Base-by-base conservation (phyloP, 2,113 vertebrate species). In the Daubentonia madagascariensis region DNA sequence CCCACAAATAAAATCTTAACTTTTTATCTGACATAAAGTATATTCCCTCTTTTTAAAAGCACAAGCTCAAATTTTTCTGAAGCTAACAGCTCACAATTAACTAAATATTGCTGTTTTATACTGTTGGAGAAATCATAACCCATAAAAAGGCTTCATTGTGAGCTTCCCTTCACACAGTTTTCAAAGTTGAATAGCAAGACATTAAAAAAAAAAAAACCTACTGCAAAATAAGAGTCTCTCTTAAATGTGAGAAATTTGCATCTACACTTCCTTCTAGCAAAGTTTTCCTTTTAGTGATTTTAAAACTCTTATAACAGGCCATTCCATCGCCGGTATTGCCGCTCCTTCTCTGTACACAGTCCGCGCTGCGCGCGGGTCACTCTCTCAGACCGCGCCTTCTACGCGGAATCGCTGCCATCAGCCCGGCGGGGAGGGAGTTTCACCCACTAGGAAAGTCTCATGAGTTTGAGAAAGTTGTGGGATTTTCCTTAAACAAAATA, bases 201-300 rank as follows among this genome's bases (percentile, higher is more conserved):
- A 79, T 76, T 9, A 17, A 75, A 75, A 45, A 75, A 45, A 45
- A 45, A 45, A 30, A 35, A 95, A 54, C 68, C 98, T 96, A 96
- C 92, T 98, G 97, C 98, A 99, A 99, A 99, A 98, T 98, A 98
- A 98, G 85, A 98, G 98, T 98, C 98, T 98, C 98, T 97, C 91
- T 95, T 96, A 97, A 98, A 97, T 95, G 95, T 96, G 94, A 97
- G 87, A 97, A 65, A 37, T 89, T 91, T 50, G 92, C 95, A 90
- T 98, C 88, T 91, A 89, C 93, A 67, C 95, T 50, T 17, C 91
- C 86, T 93, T 90, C 35, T 37, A 90, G 75, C 65, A 90, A 95
- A 89, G 84, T 87, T 96, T 95, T 57, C 86, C 65, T 96, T 40
- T 86, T 54, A 57, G 48, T 78, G 89, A 88, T 59, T 80, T 94